Conservation (phyloP, 2,888 invertebrate genomes). For the Druceiella hillmani region DNA sequence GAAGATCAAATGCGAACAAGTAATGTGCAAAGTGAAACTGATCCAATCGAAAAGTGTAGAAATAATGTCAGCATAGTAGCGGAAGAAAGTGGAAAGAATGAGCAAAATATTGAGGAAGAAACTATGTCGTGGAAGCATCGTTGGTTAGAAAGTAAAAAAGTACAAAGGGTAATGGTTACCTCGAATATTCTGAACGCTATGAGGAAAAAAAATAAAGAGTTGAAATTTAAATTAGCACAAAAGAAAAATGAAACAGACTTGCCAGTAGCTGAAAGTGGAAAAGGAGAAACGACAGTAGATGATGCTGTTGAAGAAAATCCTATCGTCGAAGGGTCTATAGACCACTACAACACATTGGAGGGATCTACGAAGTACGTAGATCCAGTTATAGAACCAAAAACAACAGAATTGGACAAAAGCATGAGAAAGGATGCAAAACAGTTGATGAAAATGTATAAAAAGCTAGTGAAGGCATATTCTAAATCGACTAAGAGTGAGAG, state of each 20-base stretch:
- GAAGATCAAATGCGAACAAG: conserved; percentile 31
- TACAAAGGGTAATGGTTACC: conserved; percentile 50
- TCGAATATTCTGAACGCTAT: conserved; percentile 54
- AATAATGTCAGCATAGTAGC: conserved; percentile 9
- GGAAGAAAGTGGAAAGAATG: conserved; percentile 4
- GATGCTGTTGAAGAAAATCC: conserved; percentile 31
- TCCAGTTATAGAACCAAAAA: conserved; percentile 29
- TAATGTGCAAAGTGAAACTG: conserved; percentile 29
- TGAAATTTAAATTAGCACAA: conserved; percentile 39
- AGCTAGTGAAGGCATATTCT: conserved; percentile 36
- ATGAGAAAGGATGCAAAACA: conserved; percentile 46
- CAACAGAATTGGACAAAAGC: conserved; percentile 17
- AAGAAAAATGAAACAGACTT: conserved; percentile 28
- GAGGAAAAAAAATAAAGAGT: conserved; percentile 52
- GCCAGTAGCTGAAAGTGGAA: too few species aligned
- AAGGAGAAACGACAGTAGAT: conserved; percentile 12
- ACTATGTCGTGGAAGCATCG: conserved; percentile 53
- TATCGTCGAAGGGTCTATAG: conserved; percentile 48
- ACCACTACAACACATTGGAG: conserved; percentile 48
- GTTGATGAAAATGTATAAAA: conserved; percentile 45
- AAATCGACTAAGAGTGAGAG: too few species aligned
- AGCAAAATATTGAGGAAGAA: conserved; percentile 26
- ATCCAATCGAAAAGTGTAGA: conserved; percentile 11
- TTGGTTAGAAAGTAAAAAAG: conserved; percentile 55
- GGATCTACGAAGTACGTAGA: conserved; percentile 38